These are phyloP conservation scores for Myathropa florea DNA, from an alignment of 2,888 invertebrate species.

Conservation along the genomic window DNA sequence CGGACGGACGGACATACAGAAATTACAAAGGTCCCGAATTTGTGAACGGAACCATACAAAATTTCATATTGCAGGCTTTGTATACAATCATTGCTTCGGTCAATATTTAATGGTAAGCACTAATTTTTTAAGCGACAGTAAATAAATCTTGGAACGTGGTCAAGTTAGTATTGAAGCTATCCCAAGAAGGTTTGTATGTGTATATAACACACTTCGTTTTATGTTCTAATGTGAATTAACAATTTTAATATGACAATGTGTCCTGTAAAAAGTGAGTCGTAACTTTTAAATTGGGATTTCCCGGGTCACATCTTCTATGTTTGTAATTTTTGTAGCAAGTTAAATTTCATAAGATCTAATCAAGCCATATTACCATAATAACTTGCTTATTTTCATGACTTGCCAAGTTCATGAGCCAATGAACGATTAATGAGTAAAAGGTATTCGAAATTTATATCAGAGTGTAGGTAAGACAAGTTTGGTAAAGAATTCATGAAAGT, in stretches of 20 bases:
- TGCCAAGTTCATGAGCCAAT: constrained; percentile 24
- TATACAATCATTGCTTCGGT: too few relatives aligned
- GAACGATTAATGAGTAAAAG: constrained; percentile 13
- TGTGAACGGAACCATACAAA: too few relatives aligned
- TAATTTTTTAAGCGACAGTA: too few relatives aligned
- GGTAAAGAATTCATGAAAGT: background rate
- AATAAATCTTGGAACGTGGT: too few relatives aligned
- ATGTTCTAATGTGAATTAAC: background rate
- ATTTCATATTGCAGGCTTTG: too few relatives aligned
- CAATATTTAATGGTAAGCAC: too few relatives aligned
- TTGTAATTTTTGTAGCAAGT: background rate
- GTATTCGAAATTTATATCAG: background rate
- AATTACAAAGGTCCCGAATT: too few relatives aligned
- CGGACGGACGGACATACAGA: too few relatives aligned
- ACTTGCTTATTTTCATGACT: background rate
- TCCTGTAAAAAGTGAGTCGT: background rate
- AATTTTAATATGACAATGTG: too few relatives aligned
- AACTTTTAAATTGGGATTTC: background rate
- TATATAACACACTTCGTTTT: background rate
- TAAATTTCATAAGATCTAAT: background rate
- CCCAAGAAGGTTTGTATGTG: background rate
- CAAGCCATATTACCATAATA: background rate
- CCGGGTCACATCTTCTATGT: background rate
- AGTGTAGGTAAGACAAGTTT: background rate
- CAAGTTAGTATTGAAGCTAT: too few relatives aligned